Percentiles rank a stretch among this genome's conserved stretches.
Evolutionary conservation across 2,888 invertebrate genomes (phyloP).

Genomic region (Microchrysa polita): DNA sequence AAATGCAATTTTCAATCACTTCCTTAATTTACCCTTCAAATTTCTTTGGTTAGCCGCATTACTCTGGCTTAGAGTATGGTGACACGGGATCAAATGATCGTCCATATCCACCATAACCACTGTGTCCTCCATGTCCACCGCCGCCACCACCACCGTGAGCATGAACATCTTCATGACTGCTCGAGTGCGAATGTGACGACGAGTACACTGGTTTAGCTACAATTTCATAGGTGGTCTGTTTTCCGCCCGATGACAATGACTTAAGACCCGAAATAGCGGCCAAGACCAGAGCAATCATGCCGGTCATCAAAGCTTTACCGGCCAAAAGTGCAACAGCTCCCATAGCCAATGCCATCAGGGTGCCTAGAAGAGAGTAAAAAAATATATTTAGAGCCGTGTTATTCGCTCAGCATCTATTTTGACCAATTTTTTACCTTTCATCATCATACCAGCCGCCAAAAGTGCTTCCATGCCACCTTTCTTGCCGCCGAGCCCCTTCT

Average conservation of each 20-base stretch:
- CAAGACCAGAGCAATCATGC: constrained; percentile 79
- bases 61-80: background rate
- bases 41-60: background rate
- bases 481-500: constrained; percentile 67
- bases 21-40: no score
- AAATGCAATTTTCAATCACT: no score
- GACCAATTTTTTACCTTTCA: constrained; percentile 67
- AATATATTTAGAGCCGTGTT: background rate
- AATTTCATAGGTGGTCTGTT: constrained; percentile 84
- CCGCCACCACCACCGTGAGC: constrained; percentile 58
- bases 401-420: background rate
- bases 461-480: constrained; percentile 67
- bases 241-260: constrained; percentile 73
- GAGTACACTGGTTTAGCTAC: constrained; percentile 83
- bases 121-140: constrained; percentile 65
- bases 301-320: constrained; percentile 85
- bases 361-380: constrained; percentile 67
- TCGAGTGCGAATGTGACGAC: constrained; percentile 70
- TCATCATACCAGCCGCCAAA: constrained; percentile 70
- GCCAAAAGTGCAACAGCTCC: constrained; percentile 81
- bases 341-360: constrained; percentile 76
- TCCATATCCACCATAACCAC: constrained; percentile 66
- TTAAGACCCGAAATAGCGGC: constrained; percentile 82
- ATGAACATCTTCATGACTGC: constrained; percentile 70
- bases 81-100: constrained; percentile 56